Evolutionary conservation across 2,797 vertebrate species (phyloP), one percentile per base, ranked within the genome.

Genomic region (Columba guinea): DNA sequence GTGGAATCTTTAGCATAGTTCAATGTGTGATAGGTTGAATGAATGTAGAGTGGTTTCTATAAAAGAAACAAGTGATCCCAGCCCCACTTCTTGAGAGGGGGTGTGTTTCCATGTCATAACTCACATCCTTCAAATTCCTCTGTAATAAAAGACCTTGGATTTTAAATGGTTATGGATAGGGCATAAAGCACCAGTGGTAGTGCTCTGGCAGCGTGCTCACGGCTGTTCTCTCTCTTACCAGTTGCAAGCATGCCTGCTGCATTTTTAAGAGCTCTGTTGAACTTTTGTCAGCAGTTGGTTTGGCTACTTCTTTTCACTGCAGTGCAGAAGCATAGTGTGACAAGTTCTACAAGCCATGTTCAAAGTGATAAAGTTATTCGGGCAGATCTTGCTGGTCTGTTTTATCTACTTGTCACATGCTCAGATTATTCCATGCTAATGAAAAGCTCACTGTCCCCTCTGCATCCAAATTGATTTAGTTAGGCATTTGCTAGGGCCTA

Each of bases 71-170:
- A 83, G 93, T 53, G 58, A 41, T 80, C 91, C 63, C 49, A 94
- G 84, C 83, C 49, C 52, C 74, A 49, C 46, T 94, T 7, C 63
- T 94, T 51, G 74, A 81, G 84, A 82, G 90, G 95, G 95, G 80
- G 77, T 93, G 73, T 93, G 83, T 96, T 93, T 82, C 93, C 53
- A 56, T 96, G 64, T 96, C 93, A 96, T 95, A 96, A 84, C 83
- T 91, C 4, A 3, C 90, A 96, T 97, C 96, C 62, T 97, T 97
- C 78, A 84, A 90, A 96, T 96, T 96, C 95, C 93, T 85, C 59
- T 68, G 80, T 94, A 95, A 94, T 93, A 94, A 94, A 96, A 92
- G 94, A 89, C 75, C 68, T 79, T 7, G n/a, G 77, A 64, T 96
- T 94, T 97, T 83, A 93, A 83, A 90, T 93, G 90, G 93, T 64